Conservation (phyloP, 2,797 vertebrate species). For the Arnoldichthys spilopterus region DNA sequence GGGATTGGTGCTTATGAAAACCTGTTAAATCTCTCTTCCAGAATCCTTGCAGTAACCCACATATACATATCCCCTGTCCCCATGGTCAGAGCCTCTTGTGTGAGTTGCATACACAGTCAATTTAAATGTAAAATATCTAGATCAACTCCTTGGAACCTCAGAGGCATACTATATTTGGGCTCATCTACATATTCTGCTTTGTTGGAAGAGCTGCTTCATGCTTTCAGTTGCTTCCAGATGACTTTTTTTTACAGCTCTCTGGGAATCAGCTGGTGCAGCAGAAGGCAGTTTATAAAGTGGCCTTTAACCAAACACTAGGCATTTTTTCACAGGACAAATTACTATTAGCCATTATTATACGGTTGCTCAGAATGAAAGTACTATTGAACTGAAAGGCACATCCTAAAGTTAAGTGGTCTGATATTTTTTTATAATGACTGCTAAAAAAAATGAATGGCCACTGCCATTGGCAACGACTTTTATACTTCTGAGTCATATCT, state of each 20-base stretch:
- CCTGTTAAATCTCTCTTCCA: slow-evolving; percentile 3
- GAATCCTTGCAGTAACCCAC: neutral
- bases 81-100: neutral
- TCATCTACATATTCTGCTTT: slow-evolving; percentile 39
- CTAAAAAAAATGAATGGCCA: too few species aligned
- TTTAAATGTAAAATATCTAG: slow-evolving; percentile 36
- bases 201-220: slow-evolving; percentile 34
- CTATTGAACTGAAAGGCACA: too few species aligned
- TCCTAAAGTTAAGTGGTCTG: too few species aligned
- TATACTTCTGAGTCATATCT: too few species aligned
- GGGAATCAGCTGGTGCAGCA: neutral
- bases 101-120: slow-evolving; percentile 7
- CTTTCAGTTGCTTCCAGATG: slow-evolving; percentile 35
- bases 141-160: slow-evolving; percentile 31
- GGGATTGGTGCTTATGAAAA: neutral
- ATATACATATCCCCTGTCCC: slow-evolving; percentile 14
- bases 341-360: too few species aligned
- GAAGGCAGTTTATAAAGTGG: neutral
- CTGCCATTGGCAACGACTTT: too few species aligned
- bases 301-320: neutral
- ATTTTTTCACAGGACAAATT: too few species aligned
- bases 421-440: too few species aligned
- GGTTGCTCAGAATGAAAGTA: too few species aligned
- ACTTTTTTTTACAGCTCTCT: neutral
- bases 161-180: slow-evolving; percentile 32